phyloP scores from a whole-genome alignment of 2,113 vertebrate species.

The Leucopternis melanops region DNA sequence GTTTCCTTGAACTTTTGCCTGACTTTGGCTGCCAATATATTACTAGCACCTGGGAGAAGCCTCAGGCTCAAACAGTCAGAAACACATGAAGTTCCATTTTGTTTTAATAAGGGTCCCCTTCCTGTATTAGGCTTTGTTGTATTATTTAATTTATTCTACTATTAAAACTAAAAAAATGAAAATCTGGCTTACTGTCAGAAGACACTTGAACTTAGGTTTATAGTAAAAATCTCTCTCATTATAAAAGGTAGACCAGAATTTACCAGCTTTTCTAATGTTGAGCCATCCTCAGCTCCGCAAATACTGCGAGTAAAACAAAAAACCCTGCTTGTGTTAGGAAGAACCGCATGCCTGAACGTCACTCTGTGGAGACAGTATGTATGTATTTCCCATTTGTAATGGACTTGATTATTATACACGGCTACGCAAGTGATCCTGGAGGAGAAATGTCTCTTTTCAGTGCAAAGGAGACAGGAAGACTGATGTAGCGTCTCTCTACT shows the following conservation, averaged over 20 bases:
- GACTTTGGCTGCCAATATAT: constrained; percentile 30
- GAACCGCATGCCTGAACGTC: neutral
- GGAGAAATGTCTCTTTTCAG: neutral
- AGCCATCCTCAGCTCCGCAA: neutral
- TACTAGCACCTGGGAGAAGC: constrained; percentile 45
- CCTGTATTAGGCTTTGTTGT: constrained; percentile 19
- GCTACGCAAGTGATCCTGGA: neutral
- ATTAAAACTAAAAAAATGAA: neutral
- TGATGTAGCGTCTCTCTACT: neutral
- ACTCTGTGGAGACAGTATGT: neutral
- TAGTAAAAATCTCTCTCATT: neutral
- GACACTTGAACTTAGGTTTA: neutral
- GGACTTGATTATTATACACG: neutral
- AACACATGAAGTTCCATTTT: constrained; percentile 48
- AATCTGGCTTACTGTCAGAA: neutral
- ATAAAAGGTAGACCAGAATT: neutral
- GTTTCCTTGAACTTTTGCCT: constrained; percentile 59
- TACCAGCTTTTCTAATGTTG: neutral
- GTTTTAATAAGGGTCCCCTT: constrained; percentile 40
- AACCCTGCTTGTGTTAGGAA: neutral
- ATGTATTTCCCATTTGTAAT: neutral
- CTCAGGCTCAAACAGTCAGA: constrained; percentile 55
- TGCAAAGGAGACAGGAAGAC: neutral
- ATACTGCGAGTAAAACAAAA: neutral
- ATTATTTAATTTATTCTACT: constrained; percentile 27